These are phyloP conservation scores for Scotopteryx bipunctaria DNA, from an alignment of 2,888 invertebrate genomes.

Conservation along the genomic window DNA sequence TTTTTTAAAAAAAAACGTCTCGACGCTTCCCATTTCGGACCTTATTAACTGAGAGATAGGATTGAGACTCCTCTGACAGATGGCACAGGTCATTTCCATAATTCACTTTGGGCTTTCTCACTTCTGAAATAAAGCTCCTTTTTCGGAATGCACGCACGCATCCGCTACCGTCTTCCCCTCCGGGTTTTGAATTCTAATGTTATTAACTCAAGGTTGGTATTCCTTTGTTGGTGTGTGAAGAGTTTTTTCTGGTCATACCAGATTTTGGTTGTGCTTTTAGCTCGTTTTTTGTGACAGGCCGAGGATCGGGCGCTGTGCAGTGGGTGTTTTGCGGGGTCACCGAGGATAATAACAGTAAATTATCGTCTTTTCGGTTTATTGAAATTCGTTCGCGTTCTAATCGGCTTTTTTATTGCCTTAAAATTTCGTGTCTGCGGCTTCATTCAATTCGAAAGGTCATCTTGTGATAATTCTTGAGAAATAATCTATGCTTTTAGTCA, in stretches of 20 bases:
- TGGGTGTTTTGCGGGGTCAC: slow-evolving; percentile 83
- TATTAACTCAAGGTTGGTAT: slow-evolving; percentile 47
- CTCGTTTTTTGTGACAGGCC: slow-evolving; percentile 75
- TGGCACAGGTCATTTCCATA: slow-evolving; percentile 62
- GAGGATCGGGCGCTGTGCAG: slow-evolving; percentile 67
- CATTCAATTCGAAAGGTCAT: slow-evolving; percentile 24
- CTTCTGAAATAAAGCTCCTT: slow-evolving; percentile 80
- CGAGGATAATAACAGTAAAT: slow-evolving; percentile 82
- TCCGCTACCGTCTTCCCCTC: slow-evolving; percentile 39
- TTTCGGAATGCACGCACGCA: slow-evolving; percentile 62
- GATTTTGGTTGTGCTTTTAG: slow-evolving; percentile 72
- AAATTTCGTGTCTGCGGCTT: slow-evolving; percentile 26
- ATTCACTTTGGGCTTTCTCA: slow-evolving; percentile 80
- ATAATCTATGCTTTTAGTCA: not conserved
- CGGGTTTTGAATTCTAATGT: slow-evolving; percentile 46
- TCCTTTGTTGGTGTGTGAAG: slow-evolving; percentile 38
- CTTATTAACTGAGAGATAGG: slow-evolving; percentile 42
- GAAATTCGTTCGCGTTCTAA: slow-evolving; percentile 75
- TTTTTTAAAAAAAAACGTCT: slow-evolving; percentile 65
- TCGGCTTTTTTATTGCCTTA: slow-evolving; percentile 53
- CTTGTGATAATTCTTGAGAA: slow-evolving; percentile 11
- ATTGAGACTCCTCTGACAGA: slow-evolving; percentile 45
- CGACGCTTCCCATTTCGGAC: slow-evolving; percentile 41
- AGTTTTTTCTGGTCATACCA: slow-evolving; percentile 75
- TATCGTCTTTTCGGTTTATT: slow-evolving; percentile 78